These are phyloP conservation scores for Drosophila lowei DNA, from an alignment of 1,140 invertebrate species.

Conservation along the genomic window DNA sequence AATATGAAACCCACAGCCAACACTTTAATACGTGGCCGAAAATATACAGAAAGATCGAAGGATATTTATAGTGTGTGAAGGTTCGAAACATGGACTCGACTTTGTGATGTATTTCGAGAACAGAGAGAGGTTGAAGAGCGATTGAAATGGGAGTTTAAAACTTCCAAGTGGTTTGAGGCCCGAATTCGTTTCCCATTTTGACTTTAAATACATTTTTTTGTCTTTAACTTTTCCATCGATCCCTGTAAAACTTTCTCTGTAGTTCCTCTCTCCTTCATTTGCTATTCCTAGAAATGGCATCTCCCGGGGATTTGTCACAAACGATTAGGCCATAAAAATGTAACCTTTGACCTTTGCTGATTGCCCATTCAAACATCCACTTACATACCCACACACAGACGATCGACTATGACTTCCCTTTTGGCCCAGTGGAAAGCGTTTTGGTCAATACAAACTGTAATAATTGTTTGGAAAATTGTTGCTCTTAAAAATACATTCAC, in stretches of 20 bases:
- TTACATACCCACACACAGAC: slow-evolving; percentile 9
- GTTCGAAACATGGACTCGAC: neutral
- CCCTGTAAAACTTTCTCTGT: too few species aligned
- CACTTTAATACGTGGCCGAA: slow-evolving; percentile 10
- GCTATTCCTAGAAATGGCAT: neutral
- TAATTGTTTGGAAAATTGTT: slow-evolving; percentile 78
- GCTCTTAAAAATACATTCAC: slow-evolving; percentile 71
- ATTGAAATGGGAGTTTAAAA: too few species aligned
- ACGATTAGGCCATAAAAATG: neutral
- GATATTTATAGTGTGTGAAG: neutral
- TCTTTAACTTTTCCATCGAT: too few species aligned
- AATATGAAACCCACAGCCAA: slow-evolving; percentile 4
- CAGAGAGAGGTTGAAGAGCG: too few species aligned
- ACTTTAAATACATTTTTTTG: too few species aligned
- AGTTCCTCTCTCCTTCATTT: neutral
- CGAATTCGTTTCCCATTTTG: too few species aligned
- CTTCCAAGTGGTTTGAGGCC: too few species aligned
- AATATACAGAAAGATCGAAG: slow-evolving; percentile 1
- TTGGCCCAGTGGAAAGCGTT: slow-evolving; percentile 37
- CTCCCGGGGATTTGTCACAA: neutral
- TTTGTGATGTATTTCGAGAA: neutral
- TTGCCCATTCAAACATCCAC: slow-evolving; percentile 17
- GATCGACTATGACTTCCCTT: slow-evolving; percentile 20
- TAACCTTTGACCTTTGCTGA: slow-evolving; percentile 25
- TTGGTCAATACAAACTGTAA: slow-evolving; percentile 67